Percentiles rank a stretch among this genome's conserved stretches.
Conservation (phyloP, 1,140 invertebrate species). For the Harpegnathos saltator region DNA sequence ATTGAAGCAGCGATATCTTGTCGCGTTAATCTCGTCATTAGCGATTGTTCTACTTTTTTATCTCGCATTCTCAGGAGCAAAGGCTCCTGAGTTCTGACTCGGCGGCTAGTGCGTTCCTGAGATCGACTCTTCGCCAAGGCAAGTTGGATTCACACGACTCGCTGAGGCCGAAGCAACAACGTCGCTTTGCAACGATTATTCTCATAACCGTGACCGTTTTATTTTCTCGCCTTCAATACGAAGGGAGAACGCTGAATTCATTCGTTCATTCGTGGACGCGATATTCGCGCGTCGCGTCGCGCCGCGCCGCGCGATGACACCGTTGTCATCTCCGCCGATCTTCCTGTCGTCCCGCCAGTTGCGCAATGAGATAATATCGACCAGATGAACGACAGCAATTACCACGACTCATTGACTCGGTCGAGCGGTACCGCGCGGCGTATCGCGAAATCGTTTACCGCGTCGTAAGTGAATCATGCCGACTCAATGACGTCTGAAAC, state of each 20-base stretch:
- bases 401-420: neutral
- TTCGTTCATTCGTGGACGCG: neutral
- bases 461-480: slow-evolving; percentile 30
- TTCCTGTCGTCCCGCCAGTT: neutral
- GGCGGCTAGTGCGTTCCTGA: too few species aligned
- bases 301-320: neutral
- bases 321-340: neutral
- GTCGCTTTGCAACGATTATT: slow-evolving; percentile 7
- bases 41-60: too few species aligned
- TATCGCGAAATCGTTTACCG: slow-evolving; percentile 8
- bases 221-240: too few species aligned
- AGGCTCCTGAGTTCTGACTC: too few species aligned
- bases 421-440: neutral
- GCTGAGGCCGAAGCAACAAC: neutral
- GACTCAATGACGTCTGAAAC: slow-evolving; percentile 3
- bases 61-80: too few species aligned
- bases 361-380: neutral
- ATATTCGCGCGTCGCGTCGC: neutral
- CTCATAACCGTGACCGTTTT: neutral
- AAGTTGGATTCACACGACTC: too few species aligned
- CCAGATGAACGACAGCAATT: slow-evolving; percentile 15
- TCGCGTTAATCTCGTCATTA: too few species aligned
- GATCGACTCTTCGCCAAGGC: too few species aligned
- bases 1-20: too few species aligned
- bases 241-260: slow-evolving; percentile 11